Evolutionary conservation across 2,888 invertebrate genomes (phyloP).

Genomic region (Dugesia japonica): DNA sequence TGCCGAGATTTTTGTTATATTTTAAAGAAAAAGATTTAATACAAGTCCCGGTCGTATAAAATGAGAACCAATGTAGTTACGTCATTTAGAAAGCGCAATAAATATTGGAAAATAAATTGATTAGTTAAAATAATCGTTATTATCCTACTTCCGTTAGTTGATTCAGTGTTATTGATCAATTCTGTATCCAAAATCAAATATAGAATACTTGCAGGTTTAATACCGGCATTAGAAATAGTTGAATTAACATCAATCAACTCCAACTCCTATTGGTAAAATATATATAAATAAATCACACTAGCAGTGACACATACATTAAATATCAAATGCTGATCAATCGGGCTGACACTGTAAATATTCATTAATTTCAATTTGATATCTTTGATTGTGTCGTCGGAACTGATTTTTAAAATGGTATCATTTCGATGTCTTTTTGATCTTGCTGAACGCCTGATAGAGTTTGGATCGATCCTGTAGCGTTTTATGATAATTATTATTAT

Average conservation of each 20-base stretch:
- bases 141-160: neutral
- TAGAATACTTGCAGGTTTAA: neutral
- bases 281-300: too few species aligned
- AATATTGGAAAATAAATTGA: too few species aligned
- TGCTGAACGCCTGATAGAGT: constrained; percentile 21
- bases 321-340: constrained; percentile 33
- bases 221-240: neutral
- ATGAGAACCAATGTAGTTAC: too few species aligned
- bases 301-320: neutral
- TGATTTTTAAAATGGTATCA: constrained; percentile 22
- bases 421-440: constrained; percentile 29
- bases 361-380: constrained; percentile 32
- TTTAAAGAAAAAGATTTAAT: too few species aligned
- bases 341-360: constrained; percentile 31
- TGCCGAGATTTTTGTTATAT: too few species aligned
- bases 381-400: constrained; percentile 27
- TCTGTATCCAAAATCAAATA: neutral
- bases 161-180: neutral
- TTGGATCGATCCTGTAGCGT: neutral
- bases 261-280: too few species aligned
- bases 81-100: too few species aligned
- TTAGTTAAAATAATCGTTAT: too few species aligned
- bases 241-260: neutral
- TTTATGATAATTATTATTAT: too few species aligned
- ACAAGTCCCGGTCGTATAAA: too few species aligned